Percentiles rank a stretch among this genome's conserved stretches.
phyloP scores from a whole-genome alignment of 1,140 invertebrate species.

The Ceratosolen solmsi region DNA sequence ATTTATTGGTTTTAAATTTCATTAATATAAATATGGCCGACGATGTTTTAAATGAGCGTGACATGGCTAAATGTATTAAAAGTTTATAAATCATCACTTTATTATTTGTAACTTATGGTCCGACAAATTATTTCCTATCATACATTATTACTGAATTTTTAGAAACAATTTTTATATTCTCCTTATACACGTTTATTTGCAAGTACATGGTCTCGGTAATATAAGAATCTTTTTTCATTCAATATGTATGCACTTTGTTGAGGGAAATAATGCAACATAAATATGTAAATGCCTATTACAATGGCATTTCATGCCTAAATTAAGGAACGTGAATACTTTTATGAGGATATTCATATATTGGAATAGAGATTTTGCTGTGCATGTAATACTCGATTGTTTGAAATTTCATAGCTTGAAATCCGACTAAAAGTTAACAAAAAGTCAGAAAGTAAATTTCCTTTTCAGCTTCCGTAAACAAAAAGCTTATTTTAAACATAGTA shows the following conservation, averaged over 20 bases:
- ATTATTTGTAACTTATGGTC: background rate
- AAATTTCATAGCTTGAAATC: background rate
- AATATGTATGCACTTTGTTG: conserved; percentile 4
- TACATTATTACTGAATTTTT: background rate
- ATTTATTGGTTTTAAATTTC: no score
- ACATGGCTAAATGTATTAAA: no score
- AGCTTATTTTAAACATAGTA: background rate
- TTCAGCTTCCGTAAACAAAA: background rate
- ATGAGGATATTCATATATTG: background rate
- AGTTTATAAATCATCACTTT: background rate
- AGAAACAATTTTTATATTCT: background rate
- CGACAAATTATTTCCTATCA: background rate
- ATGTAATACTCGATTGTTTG: background rate
- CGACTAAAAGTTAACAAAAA: background rate
- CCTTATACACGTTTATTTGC: conserved; percentile 9
- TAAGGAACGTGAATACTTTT: background rate
- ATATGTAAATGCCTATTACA: background rate
- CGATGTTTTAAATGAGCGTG: no score
- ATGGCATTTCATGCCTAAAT: no score
- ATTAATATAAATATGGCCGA: no score
- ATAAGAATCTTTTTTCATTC: background rate
- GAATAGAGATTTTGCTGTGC: background rate
- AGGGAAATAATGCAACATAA: background rate
- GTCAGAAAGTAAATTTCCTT: background rate
- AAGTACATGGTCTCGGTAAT: conserved; percentile 10